A percentile compares a stretch with the other conserved stretches of the same genome.
Evolutionary conservation across 1,140 invertebrate genomes (phyloP).

Genomic region (Mizuhopecten yessoensis): DNA sequence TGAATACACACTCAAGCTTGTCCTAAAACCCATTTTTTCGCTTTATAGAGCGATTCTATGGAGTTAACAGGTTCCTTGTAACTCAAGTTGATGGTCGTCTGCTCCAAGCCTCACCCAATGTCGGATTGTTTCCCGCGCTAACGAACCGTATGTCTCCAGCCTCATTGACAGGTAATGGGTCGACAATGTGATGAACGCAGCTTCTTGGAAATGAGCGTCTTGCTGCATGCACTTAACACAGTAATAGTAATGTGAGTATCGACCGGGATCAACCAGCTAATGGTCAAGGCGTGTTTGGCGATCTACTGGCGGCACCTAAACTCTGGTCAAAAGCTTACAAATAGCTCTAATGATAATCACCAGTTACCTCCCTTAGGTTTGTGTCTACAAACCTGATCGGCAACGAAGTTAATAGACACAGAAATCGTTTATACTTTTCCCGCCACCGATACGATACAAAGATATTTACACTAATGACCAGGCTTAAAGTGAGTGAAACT

Average conservation of each 20-base stretch:
- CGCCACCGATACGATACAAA: no score
- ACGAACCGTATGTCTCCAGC: slow-evolving; percentile 4
- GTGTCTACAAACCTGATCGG: neutral
- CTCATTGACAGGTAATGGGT: slow-evolving; percentile 1
- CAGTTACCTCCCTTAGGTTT: neutral
- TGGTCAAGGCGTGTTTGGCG: neutral
- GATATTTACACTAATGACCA: no score
- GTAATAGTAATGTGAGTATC: neutral
- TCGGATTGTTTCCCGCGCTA: slow-evolving; percentile 36
- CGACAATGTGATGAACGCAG: slow-evolving; percentile 31
- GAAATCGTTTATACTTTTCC: no score
- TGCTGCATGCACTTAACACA: slow-evolving; percentile 32
- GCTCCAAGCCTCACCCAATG: slow-evolving; percentile 11
- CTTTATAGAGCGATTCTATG: slow-evolving; percentile 1
- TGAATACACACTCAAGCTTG: neutral
- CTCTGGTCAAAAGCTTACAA: neutral
- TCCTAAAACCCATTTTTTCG: neutral
- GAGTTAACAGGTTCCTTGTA: neutral
- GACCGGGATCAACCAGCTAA: neutral
- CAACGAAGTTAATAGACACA: no score
- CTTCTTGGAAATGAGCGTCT: slow-evolving; percentile 26
- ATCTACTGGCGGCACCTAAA: neutral
- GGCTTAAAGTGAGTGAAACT: no score
- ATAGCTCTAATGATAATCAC: neutral
- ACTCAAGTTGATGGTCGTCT: neutral